Evolutionary conservation across 2,113 vertebrate species (phyloP), one percentile per base, ranked within the genome.

Genomic region (Prunella himalayana): DNA sequence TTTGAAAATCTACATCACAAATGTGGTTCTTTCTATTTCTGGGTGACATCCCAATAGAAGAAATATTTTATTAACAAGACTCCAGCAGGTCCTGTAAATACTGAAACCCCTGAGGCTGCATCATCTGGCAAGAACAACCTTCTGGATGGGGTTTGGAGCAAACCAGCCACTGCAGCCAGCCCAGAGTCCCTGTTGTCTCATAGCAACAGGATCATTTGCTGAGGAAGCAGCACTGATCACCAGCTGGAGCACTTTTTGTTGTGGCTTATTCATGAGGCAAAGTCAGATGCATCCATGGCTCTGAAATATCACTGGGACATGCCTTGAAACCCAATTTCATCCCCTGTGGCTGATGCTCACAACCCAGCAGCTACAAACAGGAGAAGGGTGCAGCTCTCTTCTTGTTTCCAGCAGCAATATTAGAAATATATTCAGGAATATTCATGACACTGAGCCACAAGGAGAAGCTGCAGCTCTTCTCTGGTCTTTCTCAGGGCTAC

Each of bases 121-220:
- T 77, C 72, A 86, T 28, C 72, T 84, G 81, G 80, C 80, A 81
- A 56, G 61, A 88, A 37, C 31, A 82, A 41, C 25, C 45, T 77
- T 47, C 57, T 86, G 8, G 45, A 7, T 3, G 25, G 31, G 73
- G 42, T 63, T 50, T 59, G 68, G 83, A 75, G 82, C 27, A 54
- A 63, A 50, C 35, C 65, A 71, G 13, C 24, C 78, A 23, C 68
- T 56, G 86, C 94, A 88, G 89, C 66, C 24, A 80, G 85, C 69
- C 59, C 64, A 78, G 92, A 60, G 57, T 45, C 83, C 94, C 91
- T n/a, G 35, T 11, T 71, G 94, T 92, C 77, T 94, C 89, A 79
- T 81, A 91, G 96, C 94, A 96, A 95, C 83, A 20, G 91, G 61
- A 91, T n/a, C 49, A 25, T 71, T 44, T 91, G 60, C 81, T 94